Base-by-base conservation (phyloP, 2,113 vertebrate genomes). In the Microtus oregoni region DNA sequence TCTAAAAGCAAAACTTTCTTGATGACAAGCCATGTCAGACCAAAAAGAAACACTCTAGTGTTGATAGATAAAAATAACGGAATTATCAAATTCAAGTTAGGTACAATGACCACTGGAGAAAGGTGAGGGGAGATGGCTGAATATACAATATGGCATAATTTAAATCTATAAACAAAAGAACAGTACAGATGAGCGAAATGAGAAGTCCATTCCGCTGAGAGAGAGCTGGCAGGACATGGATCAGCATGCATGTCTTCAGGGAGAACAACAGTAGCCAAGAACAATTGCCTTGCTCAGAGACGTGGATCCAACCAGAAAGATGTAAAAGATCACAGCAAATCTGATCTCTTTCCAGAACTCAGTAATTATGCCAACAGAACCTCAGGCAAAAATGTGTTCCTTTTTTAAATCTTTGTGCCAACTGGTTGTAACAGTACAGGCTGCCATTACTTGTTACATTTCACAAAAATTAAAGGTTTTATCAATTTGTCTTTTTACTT, bases 381-480 rank as follows among this genome's bases (percentile, higher is more conserved):
- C 24, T 13, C 50, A 22, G 4, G 65, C 11, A 72, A 38, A 91
- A 91, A 67, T 50, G 19, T 14, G 47, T 47, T 63, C 35, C 68
- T 86, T 70, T 91, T 50, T 87, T 77, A 76, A 76, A 47, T 50
- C 11, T 41, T 77, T 70, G 26, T 47, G n/a, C 79, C 7, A 81
- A 81, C 11, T 76, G 65, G 88, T 47, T 77, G 22, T 77, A 17
- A 86, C 41, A 72, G 4, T 81, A 72, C 15, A 73, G 86, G 61
- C 38, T 77, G 41, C 28, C 70, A 65, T 55, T 72, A 72, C 28
- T 55, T 70, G n/a, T 15, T 11, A 82, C 58, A 61, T 86, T 86
- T 93, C 44, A 94, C n/a, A 50, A 92, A 88, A 93, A 90, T 78
- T 61, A 55, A 86, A 70, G n/a, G 17, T 73, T 50, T 86, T 17